phyloP scores from a whole-genome alignment of 2,888 invertebrate species.

The Nephrotoma guestfalica region DNA sequence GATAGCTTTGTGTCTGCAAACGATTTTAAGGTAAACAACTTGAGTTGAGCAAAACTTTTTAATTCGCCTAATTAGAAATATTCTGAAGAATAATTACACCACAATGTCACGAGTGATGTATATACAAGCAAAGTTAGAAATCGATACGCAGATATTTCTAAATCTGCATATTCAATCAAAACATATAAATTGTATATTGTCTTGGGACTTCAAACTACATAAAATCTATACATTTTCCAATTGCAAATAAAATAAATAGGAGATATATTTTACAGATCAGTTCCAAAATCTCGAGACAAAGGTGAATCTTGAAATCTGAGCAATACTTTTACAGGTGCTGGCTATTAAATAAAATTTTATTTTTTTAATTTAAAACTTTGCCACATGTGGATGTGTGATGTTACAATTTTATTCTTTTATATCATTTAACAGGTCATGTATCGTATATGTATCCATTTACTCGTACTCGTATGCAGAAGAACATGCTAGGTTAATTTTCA shows the following conservation, averaged over 20 bases:
- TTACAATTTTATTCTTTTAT: not conserved
- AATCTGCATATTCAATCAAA: not conserved
- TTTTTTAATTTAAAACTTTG: not conserved
- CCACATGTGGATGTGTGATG: not conserved
- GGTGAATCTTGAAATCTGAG: not conserved
- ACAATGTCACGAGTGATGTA: not conserved
- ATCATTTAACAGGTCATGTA: not conserved
- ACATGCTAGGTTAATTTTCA: not conserved
- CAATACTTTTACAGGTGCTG: not conserved
- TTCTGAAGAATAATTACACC: not conserved
- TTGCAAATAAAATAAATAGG: no score
- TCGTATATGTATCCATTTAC: no score
- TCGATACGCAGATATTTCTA: not conserved
- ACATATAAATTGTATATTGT: not conserved
- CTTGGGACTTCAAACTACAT: not conserved
- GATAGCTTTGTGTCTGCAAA: not conserved
- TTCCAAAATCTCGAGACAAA: no score
- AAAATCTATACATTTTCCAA: no score
- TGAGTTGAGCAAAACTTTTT: not conserved
- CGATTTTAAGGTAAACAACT: not conserved
- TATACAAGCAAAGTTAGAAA: not conserved
- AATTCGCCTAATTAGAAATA: not conserved
- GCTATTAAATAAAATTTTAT: not conserved
- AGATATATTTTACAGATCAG: no score
- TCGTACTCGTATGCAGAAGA: not conserved